These are phyloP conservation scores for Crocuta crocuta DNA, from an alignment of 2,113 vertebrate species.

Conservation along the genomic window DNA sequence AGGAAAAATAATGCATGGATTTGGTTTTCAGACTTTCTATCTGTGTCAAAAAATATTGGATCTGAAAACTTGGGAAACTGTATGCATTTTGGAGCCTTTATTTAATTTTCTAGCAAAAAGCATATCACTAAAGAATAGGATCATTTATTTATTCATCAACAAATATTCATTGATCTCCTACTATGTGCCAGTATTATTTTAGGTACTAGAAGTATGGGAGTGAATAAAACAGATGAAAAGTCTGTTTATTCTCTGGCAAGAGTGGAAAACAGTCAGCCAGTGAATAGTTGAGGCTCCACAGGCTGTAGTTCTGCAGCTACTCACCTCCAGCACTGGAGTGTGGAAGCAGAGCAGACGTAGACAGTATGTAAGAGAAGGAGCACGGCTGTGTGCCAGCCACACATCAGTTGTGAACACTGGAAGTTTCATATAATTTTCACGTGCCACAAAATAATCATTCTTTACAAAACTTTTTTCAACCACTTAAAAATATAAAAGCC, in stretches of 20 bases:
- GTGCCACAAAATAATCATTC: not conserved
- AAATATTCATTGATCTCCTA: not conserved
- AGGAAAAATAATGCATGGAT: not conserved
- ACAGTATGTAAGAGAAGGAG: not conserved
- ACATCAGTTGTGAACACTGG: not conserved
- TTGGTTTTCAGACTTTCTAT: slow-evolving; percentile 7
- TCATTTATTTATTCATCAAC: not conserved
- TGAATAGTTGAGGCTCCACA: not conserved
- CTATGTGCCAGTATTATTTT: not conserved
- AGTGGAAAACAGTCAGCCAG: not conserved
- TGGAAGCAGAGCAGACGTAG: not conserved
- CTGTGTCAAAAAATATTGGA: slow-evolving; percentile 4
- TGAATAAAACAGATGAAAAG: not conserved
- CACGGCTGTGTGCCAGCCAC: not conserved
- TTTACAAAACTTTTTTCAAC: not conserved
- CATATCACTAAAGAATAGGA: not conserved
- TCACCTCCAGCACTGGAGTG: accelerated
- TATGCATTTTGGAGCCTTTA: not conserved
- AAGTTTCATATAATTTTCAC: not conserved
- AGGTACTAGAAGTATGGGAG: not conserved
- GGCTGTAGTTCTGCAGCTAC: not conserved
- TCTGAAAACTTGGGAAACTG: slow-evolving; percentile 29
- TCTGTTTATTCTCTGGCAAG: not conserved
- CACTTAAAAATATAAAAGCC: not conserved
- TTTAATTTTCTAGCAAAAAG: not conserved